Evolutionary conservation across 1,140 invertebrate species (phyloP).

Genomic region (Microvelia longipes): DNA sequence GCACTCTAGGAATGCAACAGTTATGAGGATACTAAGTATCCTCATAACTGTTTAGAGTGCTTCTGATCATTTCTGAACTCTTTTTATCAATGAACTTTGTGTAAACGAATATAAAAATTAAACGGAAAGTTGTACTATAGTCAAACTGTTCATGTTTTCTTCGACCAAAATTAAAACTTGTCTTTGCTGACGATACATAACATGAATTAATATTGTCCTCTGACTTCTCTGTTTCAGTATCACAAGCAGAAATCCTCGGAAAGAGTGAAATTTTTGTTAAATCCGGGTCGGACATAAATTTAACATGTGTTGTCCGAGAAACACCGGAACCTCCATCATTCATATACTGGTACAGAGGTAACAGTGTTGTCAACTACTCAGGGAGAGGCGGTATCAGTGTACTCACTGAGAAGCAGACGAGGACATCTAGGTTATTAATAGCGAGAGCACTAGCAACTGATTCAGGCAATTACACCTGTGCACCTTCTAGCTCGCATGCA

Average conservation of each 20-base stretch:
- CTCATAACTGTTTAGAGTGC: no score
- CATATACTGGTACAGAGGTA: conserved; percentile 81
- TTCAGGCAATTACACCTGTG: conserved; percentile 77
- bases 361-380: conserved; percentile 74
- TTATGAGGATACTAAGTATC: no score
- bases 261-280: conserved; percentile 72
- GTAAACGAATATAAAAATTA: no score
- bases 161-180: no score
- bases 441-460: conserved; percentile 54
- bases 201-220: conserved; percentile 22
- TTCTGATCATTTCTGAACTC: no score
- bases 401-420: conserved; percentile 67
- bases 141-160: no score
- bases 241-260: conserved; percentile 71
- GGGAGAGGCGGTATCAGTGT: conserved; percentile 69
- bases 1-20: no score
- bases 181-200: not conserved
- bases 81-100: no score
- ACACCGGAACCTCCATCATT: conserved; percentile 76
- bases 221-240: conserved; percentile 66
- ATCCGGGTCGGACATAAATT: conserved; percentile 76
- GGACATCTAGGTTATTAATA: conserved; percentile 66
- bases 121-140: no score
- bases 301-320: conserved; percentile 70
- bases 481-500: conserved; percentile 46